Conservation (phyloP, 2,888 invertebrate genomes). For the Hyppa rectilinea region DNA sequence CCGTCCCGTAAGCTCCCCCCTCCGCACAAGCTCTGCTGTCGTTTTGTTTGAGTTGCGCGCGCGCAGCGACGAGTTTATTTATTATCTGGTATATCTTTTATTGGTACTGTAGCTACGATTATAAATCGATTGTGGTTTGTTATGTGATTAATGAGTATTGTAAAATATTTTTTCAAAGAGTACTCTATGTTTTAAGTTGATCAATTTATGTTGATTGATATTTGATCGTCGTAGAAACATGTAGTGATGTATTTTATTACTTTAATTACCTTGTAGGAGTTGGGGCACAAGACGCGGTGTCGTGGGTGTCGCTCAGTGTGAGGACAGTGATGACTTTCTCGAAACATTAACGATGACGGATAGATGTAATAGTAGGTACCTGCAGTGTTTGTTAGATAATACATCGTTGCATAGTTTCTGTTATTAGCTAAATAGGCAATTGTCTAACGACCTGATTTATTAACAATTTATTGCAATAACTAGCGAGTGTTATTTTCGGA, state of each 20-base stretch:
- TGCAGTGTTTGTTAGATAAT: constrained; percentile 11
- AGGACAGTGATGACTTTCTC: constrained; percentile 10
- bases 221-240: constrained; percentile 44
- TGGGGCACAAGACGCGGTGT: neutral
- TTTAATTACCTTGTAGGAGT: constrained; percentile 35
- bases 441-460: constrained; percentile 19
- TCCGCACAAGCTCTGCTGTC: constrained; percentile 64
- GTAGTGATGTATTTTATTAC: constrained; percentile 29
- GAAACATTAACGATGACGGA: neutral
- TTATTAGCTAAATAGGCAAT: constrained; percentile 24
- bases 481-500: neutral
- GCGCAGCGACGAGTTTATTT: constrained; percentile 72
- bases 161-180: constrained; percentile 53
- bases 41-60: constrained; percentile 66
- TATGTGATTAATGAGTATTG: constrained; percentile 64
- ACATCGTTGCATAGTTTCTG: constrained; percentile 24
- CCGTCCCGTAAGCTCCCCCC: constrained; percentile 70
- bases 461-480: neutral
- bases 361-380: neutral
- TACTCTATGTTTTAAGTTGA: constrained; percentile 54
- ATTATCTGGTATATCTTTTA: constrained; percentile 72
- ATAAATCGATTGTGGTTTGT: constrained; percentile 75
- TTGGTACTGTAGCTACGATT: constrained; percentile 75
- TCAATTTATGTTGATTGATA: constrained; percentile 60
- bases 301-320: neutral